These are phyloP conservation scores for Penaeus indicus DNA, from an alignment of 1,140 invertebrate species.

Conservation along the genomic window DNA sequence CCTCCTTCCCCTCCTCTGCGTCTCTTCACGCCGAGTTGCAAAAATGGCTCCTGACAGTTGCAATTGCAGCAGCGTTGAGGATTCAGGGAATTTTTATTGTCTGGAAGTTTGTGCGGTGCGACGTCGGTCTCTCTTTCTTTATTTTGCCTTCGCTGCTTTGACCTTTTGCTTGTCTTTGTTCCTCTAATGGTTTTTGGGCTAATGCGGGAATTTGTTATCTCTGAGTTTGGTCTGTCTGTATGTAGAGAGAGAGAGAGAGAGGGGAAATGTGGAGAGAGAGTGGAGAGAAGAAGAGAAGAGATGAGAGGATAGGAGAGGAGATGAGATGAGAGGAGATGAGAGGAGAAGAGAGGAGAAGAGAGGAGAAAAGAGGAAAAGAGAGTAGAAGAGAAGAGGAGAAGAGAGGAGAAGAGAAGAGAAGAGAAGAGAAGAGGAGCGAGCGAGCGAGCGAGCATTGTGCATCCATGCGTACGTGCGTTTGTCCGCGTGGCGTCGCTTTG, in stretches of 20 bases:
- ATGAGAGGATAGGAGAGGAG: background rate
- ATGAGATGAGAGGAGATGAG: background rate
- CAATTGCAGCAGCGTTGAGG: no score
- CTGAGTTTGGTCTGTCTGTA: no score
- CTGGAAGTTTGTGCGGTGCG: no score
- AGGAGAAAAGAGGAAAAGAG: background rate
- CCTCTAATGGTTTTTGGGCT: background rate
- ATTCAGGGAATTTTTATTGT: no score
- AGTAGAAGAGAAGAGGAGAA: background rate
- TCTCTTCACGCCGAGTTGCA: background rate
- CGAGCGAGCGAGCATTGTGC: background rate
- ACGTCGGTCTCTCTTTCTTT: no score
- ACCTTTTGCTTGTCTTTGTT: background rate
- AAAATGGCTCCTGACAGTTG: background rate
- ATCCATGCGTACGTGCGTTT: background rate
- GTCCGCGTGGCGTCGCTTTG: background rate
- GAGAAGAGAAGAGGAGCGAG: background rate
- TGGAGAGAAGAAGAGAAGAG: background rate
- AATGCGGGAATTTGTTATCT: background rate
- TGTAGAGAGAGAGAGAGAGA: background rate
- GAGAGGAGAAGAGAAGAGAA: no score
- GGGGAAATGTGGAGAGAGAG: background rate
- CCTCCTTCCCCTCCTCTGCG: background rate
- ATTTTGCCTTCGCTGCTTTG: no score
- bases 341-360: background rate